These are phyloP conservation scores for Choloepus didactylus DNA, from an alignment of 2,797 vertebrate species.

Conservation along the genomic window DNA sequence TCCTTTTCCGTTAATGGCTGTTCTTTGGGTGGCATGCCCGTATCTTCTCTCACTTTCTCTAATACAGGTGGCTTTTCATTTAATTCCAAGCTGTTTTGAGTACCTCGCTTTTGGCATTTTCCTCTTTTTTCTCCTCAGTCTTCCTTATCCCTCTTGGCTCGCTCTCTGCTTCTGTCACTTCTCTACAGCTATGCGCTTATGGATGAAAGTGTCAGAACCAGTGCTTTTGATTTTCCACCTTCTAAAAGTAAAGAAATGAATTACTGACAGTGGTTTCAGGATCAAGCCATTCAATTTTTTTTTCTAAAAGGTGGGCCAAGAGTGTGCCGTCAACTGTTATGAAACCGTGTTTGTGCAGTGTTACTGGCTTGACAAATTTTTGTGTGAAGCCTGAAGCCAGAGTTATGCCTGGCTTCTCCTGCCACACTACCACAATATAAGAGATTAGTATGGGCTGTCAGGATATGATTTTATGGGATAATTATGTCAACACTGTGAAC, in stretches of 20 bases:
- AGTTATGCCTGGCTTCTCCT: not conserved
- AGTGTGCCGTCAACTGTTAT: not conserved
- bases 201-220: not conserved
- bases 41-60: not conserved
- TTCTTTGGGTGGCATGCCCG: not conserved
- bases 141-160: fast-evolving
- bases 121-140: not conserved
- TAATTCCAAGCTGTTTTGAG: not conserved
- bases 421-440: not conserved
- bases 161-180: not conserved
- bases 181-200: not conserved
- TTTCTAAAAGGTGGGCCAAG: not conserved
- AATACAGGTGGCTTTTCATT: not conserved
- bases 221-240: not conserved
- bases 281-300: not conserved
- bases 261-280: not conserved
- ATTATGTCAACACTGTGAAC: conserved; percentile 2
- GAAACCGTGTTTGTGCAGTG: not conserved
- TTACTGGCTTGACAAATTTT: not conserved
- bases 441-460: not conserved
- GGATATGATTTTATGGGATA: not conserved
- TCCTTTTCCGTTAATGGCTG: not conserved
- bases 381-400: not conserved
- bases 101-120: not conserved
- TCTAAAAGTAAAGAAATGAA: not conserved